A percentile compares a stretch with the other conserved stretches of the same genome.
Evolutionary conservation across 2,797 vertebrate genomes (phyloP).

Genomic region (Agapornis canus): DNA sequence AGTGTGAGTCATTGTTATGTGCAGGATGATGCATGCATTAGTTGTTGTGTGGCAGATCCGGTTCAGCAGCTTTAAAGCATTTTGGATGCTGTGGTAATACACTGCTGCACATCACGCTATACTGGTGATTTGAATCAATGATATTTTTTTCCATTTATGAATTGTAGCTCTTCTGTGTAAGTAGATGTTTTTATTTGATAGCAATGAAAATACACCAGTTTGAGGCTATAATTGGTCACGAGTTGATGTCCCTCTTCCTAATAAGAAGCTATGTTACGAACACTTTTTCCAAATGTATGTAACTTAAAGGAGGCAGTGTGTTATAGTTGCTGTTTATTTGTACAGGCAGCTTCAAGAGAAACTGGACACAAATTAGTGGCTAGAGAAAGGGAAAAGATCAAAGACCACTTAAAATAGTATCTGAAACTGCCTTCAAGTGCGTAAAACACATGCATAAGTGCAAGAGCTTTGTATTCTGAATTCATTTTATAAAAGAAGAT

Average conservation of each 20-base stretch:
- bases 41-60: neutral
- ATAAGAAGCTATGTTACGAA: neutral
- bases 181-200: neutral
- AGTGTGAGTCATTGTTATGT: slow-evolving; percentile 30
- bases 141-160: neutral
- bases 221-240: neutral
- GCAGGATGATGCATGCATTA: slow-evolving; percentile 4
- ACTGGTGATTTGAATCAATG: neutral
- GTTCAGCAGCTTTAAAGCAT: slow-evolving; percentile 29
- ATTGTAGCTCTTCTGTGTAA: neutral
- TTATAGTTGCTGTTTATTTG: neutral
- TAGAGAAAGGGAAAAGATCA: neutral
- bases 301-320: neutral
- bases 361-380: neutral
- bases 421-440: neutral
- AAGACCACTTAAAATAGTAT: neutral
- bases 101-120: neutral
- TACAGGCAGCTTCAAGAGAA: neutral
- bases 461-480: neutral
- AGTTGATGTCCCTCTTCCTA: neutral
- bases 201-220: neutral
- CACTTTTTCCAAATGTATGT: neutral
- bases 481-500: neutral
- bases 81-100: neutral
- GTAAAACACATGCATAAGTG: neutral